These are phyloP conservation scores for Epizoanthus stellaris DNA, from an alignment of 92 coral and sea anemone species.

Conservation along the genomic window DNA sequence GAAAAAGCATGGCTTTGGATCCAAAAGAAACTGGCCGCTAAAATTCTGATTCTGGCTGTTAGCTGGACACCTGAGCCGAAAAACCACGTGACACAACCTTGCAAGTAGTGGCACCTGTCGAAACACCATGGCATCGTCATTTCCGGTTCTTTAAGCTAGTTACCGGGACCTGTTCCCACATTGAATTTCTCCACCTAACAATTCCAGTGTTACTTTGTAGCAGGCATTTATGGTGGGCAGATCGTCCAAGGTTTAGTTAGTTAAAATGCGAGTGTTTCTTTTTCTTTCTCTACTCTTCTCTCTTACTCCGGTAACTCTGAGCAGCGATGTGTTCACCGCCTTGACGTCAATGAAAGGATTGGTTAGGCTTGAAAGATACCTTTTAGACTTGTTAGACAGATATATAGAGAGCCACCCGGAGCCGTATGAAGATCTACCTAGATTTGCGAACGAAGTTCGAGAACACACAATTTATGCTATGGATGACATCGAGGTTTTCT, in stretches of 20 bases:
- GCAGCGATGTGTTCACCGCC: conserved; percentile 21
- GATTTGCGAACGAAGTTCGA: conserved; percentile 50
- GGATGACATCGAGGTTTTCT: conserved; percentile 71
- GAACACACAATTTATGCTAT: conserved; percentile 38
- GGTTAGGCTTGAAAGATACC: conserved; percentile 67
- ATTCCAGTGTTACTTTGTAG: background rate
- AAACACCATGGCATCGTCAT: background rate
- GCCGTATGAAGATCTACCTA: conserved; percentile 47
- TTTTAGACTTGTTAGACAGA: conserved; percentile 62
- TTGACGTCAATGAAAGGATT: conserved; percentile 73
- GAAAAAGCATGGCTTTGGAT: background rate
- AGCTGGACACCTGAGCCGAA: too few species aligned
- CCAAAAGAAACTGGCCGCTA: background rate
- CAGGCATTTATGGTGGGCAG: background rate
- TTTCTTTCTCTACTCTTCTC: conserved; percentile 6
- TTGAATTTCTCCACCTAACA: background rate
- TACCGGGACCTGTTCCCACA: conserved; percentile 1
- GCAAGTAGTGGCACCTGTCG: conserved; percentile 30
- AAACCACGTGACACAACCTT: conserved; percentile 5
- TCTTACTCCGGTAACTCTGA: background rate
- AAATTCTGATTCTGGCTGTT: background rate
- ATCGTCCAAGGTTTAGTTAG: background rate
- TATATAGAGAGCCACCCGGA: conserved; percentile 57
- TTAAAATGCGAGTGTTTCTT: background rate
- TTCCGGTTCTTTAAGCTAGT: conserved; percentile 26